Evolutionary conservation across 2,113 vertebrate genomes (phyloP), one percentile per base, ranked within the genome.

Genomic region (Cricetomys ansorgei): DNA sequence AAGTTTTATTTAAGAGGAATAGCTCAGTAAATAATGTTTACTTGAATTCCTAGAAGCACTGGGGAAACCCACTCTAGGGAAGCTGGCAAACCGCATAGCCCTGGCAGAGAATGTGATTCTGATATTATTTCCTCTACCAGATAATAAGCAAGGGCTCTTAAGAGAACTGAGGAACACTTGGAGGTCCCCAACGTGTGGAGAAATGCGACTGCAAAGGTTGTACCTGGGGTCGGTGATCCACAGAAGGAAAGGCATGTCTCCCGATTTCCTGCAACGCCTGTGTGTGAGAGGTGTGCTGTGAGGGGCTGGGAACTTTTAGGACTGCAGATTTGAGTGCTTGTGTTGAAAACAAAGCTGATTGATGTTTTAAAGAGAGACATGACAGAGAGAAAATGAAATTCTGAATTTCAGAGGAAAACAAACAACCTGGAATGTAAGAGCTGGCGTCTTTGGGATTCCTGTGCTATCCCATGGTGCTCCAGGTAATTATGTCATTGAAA

Each of bases 311-410:
- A 67, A 57, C 34, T 48, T 59, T 9, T 65, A 85, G 45, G 7
- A 43, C 64, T 37, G 19, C n/a, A 29, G 57, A 85, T 94, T 23
- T 80, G 43, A 92, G 59, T 25, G 6, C 8, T 67, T 88, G 0
- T 67, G 87, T n/a, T 81, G 23, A 59, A 93, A 86, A 62, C 9
- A 92, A 91, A 1, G 57, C 29, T 87, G 84, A 90, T 23, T 85
- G 88, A 77, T 83, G 59, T 50, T 92, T 70, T 90, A 57, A 94
- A 43, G 43, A 85, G 5, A 94, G 43, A 76, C 67, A 81, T 72
- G 72, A 55, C 84, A 65, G 65, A 67, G 25, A 85, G 53, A 87
- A 96, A 85, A 62, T 65, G 67, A 69, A 88, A 50, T 80, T 88
- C 92, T 25, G 75, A 64, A 94, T 95, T 96, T 73, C 34, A 84